Evolutionary conservation across 2,888 invertebrate genomes (phyloP).

Genomic region (Schrankia costaestrigalis): DNA sequence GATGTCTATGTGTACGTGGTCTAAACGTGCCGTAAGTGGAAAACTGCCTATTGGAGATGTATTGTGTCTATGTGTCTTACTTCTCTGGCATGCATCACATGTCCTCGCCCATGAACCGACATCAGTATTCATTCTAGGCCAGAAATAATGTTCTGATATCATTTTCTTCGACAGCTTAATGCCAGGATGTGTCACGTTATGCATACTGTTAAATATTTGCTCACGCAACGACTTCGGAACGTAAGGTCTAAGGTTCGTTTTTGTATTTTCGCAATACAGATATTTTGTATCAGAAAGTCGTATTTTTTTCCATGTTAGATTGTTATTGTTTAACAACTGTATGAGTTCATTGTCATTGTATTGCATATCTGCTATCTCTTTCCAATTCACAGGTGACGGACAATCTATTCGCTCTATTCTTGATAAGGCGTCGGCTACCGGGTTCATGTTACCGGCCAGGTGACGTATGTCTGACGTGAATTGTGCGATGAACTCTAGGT

Average conservation of each 20-base stretch:
- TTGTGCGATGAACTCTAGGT: conserved; percentile 4
- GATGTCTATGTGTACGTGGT: conserved; percentile 11
- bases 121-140: conserved; percentile 8
- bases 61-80: conserved; percentile 5
- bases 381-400: conserved; percentile 4
- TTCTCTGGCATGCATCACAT: conserved; percentile 6
- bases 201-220: conserved; percentile 6
- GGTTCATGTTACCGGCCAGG: conserved; percentile 4
- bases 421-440: conserved; percentile 2
- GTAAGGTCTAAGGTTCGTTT: neutral
- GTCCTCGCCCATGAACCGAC: conserved; percentile 1
- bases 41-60: neutral
- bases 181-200: conserved; percentile 1
- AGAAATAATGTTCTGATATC: conserved; percentile 1
- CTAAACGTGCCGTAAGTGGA: conserved; percentile 3
- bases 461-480: conserved; percentile 7
- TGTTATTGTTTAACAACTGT: conserved; percentile 2
- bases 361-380: conserved; percentile 3
- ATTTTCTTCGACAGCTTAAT: conserved; percentile 1
- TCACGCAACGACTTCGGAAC: conserved; percentile 4
- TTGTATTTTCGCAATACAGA: conserved; percentile 7
- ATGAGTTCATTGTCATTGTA: conserved; percentile 1
- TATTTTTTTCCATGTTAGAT: conserved; percentile 1
- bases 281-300: neutral
- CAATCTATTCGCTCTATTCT: conserved; percentile 2